Conservation (phyloP, 2,113 vertebrate genomes). For the Hypanus sabinus region DNA sequence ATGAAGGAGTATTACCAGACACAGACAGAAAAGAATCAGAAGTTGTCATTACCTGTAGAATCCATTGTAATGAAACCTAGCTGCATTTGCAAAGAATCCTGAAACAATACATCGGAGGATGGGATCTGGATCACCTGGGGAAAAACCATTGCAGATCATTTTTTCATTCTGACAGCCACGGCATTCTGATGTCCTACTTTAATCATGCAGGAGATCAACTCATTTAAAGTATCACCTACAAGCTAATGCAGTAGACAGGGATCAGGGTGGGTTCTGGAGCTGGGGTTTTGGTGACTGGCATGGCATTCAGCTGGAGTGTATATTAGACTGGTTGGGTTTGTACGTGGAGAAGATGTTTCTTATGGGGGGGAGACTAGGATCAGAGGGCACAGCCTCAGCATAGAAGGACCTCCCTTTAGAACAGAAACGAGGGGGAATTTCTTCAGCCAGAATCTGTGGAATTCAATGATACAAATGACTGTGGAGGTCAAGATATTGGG, state of each 20-base stretch:
- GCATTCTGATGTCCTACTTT: background rate
- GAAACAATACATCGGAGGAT: conserved; percentile 88
- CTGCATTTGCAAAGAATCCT: conserved; percentile 93
- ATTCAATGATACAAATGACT: too few species aligned
- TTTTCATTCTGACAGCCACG: background rate
- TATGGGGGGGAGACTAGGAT: too few species aligned
- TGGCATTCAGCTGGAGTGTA: too few species aligned
- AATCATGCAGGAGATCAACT: background rate
- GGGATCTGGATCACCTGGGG: conserved; percentile 85
- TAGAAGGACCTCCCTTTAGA: too few species aligned
- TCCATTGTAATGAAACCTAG: conserved; percentile 88
- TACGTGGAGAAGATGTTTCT: too few species aligned
- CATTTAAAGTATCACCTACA: background rate
- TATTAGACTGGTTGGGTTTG: too few species aligned
- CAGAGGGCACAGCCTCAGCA: too few species aligned
- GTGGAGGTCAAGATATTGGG: too few species aligned
- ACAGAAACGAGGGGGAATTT: too few species aligned
- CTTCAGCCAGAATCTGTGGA: too few species aligned
- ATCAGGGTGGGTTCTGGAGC: too few species aligned
- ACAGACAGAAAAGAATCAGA: background rate
- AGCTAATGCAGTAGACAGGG: background rate
- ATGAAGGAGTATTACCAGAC: background rate
- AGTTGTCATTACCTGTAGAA: conserved; percentile 72
- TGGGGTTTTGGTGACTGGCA: too few species aligned
- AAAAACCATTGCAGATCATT: background rate